Evolutionary conservation across 2,888 invertebrate genomes (phyloP), one percentile per base, ranked within the genome.

Genomic region (Graphium colonna): DNA sequence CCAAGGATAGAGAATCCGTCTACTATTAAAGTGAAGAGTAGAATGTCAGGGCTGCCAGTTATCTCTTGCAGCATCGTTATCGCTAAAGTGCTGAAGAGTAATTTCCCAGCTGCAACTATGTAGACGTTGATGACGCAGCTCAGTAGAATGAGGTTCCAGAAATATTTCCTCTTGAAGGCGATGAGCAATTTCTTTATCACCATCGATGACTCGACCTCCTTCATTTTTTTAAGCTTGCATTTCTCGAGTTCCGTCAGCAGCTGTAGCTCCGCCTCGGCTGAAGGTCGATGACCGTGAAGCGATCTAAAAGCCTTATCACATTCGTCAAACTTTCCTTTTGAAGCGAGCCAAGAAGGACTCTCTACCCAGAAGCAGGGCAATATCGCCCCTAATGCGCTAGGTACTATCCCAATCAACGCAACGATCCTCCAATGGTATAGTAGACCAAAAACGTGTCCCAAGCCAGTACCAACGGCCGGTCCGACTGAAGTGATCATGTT

Each of bases 291-390:
- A 0, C 63, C 61, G 26, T 61, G 64, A 9, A 69, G 41, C 17
- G 59, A 46, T 57, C 48, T 61, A 46, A 66, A 68, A 0, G 62
- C 56, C 1, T 1, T 39, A 21, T 59, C 57, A 26, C 64, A 66
- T 39, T 69, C 66, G 21, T 60, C 52, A 41, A 64, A 68, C 38
- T 60, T 59, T 17, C 68, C 68, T 51, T 66, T 69, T 4, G 64
- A 65, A 0, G 66, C 68, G n/a, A 69, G 54, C 69, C 67, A 68
- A 1, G 61, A 57, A 0, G 69, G 69, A 45, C 68, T 68, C 38
- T 69, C 69, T 3, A 61, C 55, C 61, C 65, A 68, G 39, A 62
- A 66, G 16, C 56, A 56, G 1, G 69, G 65, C 1, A 65, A 12
- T 5, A 65, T 4, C 42, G 59, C 54, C 5, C 63, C 54, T 0